Conservation (phyloP, 1,140 invertebrate genomes). For the Plutomurus gul region DNA sequence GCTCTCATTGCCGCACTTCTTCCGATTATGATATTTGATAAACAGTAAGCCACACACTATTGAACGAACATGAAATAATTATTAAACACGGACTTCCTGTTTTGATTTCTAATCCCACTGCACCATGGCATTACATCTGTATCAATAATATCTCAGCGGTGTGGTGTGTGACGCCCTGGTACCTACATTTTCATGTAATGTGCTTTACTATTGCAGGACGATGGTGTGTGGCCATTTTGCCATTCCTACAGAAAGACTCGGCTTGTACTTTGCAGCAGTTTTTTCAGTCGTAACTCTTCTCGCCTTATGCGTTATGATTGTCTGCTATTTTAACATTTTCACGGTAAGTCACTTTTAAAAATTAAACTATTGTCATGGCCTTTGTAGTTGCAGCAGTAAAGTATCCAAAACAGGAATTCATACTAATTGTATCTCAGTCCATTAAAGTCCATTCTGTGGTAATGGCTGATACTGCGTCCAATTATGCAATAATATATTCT, state of each 20-base stretch:
- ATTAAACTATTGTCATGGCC: neutral
- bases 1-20: slow-evolving; percentile 38
- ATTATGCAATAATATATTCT: no score
- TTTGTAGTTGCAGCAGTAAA: no score
- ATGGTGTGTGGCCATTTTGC: slow-evolving; percentile 33
- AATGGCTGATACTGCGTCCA: no score
- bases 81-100: no score
- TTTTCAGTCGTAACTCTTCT: slow-evolving; percentile 42
- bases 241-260: slow-evolving; percentile 34
- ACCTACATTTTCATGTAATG: neutral
- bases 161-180: neutral
- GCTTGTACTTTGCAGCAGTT: slow-evolving; percentile 44
- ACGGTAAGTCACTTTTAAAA: slow-evolving; percentile 37
- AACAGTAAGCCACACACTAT: slow-evolving; percentile 40
- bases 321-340: slow-evolving; percentile 49
- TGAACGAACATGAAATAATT: no score
- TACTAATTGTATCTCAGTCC: no score
- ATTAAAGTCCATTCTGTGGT: no score
- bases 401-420: no score
- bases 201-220: slow-evolving; percentile 18
- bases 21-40: slow-evolving; percentile 40
- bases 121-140: no score
- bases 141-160: no score
- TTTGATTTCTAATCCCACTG: no score
- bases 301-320: slow-evolving; percentile 40